A percentile compares a stretch with the other conserved stretches of the same genome.
Conservation (phyloP, 2,888 invertebrate species). For the Bombylius major region DNA sequence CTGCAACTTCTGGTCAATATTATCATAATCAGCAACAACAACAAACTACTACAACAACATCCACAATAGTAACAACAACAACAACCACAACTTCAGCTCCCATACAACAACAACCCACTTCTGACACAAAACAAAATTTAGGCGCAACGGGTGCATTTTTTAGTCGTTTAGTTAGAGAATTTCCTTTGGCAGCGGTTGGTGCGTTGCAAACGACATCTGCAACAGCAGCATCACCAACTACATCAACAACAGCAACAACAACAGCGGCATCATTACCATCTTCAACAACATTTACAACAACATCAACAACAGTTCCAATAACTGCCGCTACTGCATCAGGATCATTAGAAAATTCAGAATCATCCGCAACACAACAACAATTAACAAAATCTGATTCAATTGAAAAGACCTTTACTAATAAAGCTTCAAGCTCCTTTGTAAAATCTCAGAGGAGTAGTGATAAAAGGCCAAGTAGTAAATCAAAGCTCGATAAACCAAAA, state of each 20-base stretch:
- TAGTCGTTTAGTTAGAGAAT: constrained; percentile 24
- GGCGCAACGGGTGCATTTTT: constrained; percentile 20
- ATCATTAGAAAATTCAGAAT: background rate
- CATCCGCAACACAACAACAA: background rate
- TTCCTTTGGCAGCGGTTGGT: constrained; percentile 19
- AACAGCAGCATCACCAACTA: background rate
- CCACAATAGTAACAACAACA: background rate
- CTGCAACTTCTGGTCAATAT: background rate
- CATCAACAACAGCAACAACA: constrained; percentile 7
- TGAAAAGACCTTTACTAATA: background rate
- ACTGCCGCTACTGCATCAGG: background rate
- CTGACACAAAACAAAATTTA: background rate
- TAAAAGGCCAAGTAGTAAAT: background rate
- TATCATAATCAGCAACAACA: background rate
- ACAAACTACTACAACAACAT: background rate
- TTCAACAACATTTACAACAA: constrained; percentile 12
- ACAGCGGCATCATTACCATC: constrained; percentile 14
- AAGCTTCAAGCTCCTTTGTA: background rate
- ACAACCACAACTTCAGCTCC: background rate
- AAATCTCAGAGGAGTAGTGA: background rate
- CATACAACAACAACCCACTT: background rate
- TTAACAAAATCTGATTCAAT: background rate
- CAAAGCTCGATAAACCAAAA: too few species aligned
- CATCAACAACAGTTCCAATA: background rate
- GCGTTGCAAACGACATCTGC: background rate